These are phyloP conservation scores for Micromys minutus DNA, from an alignment of 2,113 vertebrate species.

Conservation along the genomic window DNA sequence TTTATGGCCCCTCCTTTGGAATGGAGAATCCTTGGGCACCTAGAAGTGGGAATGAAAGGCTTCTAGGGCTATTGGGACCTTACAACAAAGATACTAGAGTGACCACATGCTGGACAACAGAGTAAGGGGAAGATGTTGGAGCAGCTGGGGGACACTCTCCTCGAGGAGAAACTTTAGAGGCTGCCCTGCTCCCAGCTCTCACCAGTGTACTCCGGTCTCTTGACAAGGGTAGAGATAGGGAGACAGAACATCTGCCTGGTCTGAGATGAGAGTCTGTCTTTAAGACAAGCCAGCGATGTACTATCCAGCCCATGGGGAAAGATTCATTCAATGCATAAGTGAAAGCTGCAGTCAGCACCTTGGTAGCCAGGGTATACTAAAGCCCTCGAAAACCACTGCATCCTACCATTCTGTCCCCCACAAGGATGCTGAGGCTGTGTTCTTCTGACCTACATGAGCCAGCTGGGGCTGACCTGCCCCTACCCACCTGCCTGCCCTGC, in stretches of 20 bases:
- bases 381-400: not conserved
- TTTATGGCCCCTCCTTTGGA: not conserved
- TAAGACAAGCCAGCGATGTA: not conserved
- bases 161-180: not conserved
- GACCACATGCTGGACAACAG: accelerated
- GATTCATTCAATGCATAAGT: not conserved
- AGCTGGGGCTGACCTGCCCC: not conserved
- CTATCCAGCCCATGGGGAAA: not conserved
- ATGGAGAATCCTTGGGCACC: not conserved
- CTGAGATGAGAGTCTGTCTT: not conserved
- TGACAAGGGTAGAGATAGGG: not conserved
- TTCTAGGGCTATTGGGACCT: not conserved
- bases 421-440: accelerated
- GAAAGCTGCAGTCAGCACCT: not conserved
- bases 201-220: not conserved
- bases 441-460: not conserved
- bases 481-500: not conserved
- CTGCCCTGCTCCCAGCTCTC: not conserved
- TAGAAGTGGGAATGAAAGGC: not conserved
- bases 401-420: not conserved
- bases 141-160: not conserved
- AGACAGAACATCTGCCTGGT: not conserved
- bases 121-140: not conserved
- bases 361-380: not conserved
- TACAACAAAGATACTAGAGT: not conserved